Evolutionary conservation across 2,797 vertebrate species (phyloP).

Genomic region (Mycteria americana): DNA sequence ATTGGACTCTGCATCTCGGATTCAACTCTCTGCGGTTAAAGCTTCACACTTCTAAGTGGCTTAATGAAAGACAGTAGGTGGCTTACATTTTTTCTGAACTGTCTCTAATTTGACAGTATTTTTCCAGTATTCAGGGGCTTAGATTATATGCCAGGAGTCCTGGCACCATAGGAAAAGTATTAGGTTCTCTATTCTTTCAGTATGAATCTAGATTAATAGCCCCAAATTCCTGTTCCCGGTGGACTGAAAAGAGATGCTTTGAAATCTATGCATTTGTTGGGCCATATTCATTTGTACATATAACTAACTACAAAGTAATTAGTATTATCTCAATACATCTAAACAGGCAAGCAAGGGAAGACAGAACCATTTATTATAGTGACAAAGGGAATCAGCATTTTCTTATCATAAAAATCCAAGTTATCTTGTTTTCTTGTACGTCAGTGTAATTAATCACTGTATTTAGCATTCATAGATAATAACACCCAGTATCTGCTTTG

Average conservation of each 20-base stretch:
- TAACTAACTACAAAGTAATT: constrained; percentile 57
- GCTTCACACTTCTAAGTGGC: constrained; percentile 16
- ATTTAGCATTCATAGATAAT: constrained; percentile 62
- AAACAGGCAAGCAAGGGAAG: constrained; percentile 47
- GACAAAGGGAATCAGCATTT: constrained; percentile 65
- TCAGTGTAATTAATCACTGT: constrained; percentile 65
- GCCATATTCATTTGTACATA: background rate
- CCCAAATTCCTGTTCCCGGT: background rate
- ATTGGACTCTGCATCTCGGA: background rate
- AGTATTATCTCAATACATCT: constrained; percentile 59
- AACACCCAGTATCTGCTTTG: constrained; percentile 41
- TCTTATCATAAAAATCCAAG: constrained; percentile 65
- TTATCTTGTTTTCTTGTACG: constrained; percentile 66
- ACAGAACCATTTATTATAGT: constrained; percentile 62
- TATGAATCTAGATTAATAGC: background rate
- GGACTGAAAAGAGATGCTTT: background rate
- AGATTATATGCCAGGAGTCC: background rate
- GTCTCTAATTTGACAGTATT: background rate
- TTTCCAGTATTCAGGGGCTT: background rate
- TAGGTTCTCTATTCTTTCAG: background rate
- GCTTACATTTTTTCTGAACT: background rate
- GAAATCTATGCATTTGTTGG: background rate
- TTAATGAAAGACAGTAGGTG: constrained; percentile 31
- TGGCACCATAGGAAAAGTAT: background rate
- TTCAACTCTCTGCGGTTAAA: background rate